Evolutionary conservation across 2,113 vertebrate species (phyloP), one percentile per base, ranked within the genome.

Genomic region (Zosterops japonicus): DNA sequence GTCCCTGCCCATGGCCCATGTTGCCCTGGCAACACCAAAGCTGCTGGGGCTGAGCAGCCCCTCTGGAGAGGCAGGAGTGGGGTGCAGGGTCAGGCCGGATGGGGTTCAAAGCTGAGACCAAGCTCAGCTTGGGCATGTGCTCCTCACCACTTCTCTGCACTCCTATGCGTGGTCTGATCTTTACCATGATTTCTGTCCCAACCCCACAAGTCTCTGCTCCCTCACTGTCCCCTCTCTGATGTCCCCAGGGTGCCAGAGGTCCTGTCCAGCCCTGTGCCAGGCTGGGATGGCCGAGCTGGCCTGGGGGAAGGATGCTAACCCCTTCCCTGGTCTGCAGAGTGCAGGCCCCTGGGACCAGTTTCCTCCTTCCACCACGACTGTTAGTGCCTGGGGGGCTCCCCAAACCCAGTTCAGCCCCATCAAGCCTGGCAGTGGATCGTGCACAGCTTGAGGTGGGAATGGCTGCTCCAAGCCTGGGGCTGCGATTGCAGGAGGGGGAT

Each of bases 381-480:
- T 13, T 46, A 8, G 29, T 24, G 60, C 56, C 49, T 19, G 55
- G 23, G 50, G 31, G 13, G 31, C 47, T 31, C 46, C 68, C 79
- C 31, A 46, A 33, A 21, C 1, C 56, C 35, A 5, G 1, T 3
- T 39, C 46, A 50, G 63, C 35, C 49, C 41, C 1, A 0, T 28
- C 12, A 10, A 28, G 21, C 47, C 76, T 2, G 14, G 60, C 55
- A 50, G 53, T 1, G 7, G 33, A 12, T 10, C 15, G 2, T 2
- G 7, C 59, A 13, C 22, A 29, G 27, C 23, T 33, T 9, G 12
- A 4, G 21, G 14, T 44, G 49, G 82, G 19, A 33, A 59, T 0
- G 1, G 50, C 50, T 0, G 1, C 44, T 76, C 29, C 0, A 0
- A 53, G 56, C 24, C 12, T 1, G 0, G 35, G 13, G 15, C 21